Conservation (phyloP, 2,113 vertebrate genomes). For the Sarotherodon lohbergeri region DNA sequence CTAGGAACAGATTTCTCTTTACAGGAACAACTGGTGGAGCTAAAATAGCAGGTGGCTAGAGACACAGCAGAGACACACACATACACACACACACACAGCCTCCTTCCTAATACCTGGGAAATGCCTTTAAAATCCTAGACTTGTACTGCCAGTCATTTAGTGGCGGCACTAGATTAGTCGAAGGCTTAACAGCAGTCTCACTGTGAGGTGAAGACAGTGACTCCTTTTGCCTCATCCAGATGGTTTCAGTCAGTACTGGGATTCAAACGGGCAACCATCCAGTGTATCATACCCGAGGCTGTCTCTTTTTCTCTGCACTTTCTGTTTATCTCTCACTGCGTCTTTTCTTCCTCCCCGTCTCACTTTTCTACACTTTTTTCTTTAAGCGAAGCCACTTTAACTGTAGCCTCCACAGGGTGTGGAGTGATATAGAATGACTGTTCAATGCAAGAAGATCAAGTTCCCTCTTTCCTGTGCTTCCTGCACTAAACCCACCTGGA, state of each 20-base stretch:
- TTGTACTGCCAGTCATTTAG: constrained; percentile 34
- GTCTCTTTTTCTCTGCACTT: background rate
- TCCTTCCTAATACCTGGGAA: constrained; percentile 18
- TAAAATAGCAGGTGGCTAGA: constrained; percentile 33
- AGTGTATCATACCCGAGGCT: background rate
- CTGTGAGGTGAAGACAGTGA: background rate
- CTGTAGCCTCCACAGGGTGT: background rate
- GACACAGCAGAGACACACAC: background rate
- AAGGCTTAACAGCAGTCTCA: constrained; percentile 19
- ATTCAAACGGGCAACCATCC: constrained; percentile 31
- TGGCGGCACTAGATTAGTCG: constrained; percentile 13
- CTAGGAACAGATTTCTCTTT: constrained; percentile 28
- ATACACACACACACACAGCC: background rate
- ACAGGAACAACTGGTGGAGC: constrained; percentile 26
- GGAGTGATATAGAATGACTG: background rate
- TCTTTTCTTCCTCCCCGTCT: background rate
- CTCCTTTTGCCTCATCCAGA: background rate
- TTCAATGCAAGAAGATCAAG: background rate
- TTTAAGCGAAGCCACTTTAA: background rate
- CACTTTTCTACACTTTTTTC: background rate
- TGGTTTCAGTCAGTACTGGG: background rate
- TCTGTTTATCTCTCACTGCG: background rate
- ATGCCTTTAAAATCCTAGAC: background rate
- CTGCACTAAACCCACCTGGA: constrained; percentile 11
- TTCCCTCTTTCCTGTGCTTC: background rate